Evolutionary conservation across 2,888 invertebrate species (phyloP).

Genomic region (Eupithecia abbreviata): DNA sequence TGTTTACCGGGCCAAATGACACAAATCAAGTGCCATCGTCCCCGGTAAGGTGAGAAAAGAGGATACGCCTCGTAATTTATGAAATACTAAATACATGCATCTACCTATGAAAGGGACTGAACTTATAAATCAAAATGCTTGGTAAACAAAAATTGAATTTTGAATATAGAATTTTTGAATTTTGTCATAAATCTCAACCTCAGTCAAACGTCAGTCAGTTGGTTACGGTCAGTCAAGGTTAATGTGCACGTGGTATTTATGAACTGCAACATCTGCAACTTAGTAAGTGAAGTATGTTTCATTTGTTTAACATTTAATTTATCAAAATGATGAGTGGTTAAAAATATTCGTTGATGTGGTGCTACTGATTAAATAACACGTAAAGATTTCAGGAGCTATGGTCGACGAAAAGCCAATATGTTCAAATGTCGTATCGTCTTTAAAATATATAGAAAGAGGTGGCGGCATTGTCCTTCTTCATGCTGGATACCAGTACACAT

Average conservation of each 20-base stretch:
- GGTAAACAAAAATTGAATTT: too few species aligned
- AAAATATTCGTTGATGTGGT: constrained; percentile 15
- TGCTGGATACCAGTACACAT: constrained; percentile 28
- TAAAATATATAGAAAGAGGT: constrained; percentile 29
- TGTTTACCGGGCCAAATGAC: too few species aligned
- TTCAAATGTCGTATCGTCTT: constrained; percentile 23
- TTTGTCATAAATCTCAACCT: too few species aligned
- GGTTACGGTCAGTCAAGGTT: constrained; percentile 19
- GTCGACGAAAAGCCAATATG: constrained; percentile 22
- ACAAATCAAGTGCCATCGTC: too few species aligned
- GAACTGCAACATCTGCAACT: constrained; percentile 16
- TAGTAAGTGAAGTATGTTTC: constrained; percentile 15
- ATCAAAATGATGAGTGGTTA: not conserved
- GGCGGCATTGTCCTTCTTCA: constrained; percentile 22
- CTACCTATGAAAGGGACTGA: too few species aligned
- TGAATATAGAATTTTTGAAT: too few species aligned
- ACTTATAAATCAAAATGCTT: too few species aligned
- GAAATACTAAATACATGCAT: too few species aligned
- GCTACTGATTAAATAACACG: constrained; percentile 14
- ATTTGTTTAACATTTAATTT: too few species aligned
- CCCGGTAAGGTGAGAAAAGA: too few species aligned
- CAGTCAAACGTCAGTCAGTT: not conserved
- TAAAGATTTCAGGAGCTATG: constrained; percentile 23
- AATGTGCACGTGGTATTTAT: constrained; percentile 25
- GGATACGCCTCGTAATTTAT: too few species aligned